A percentile compares a stretch with the other conserved stretches of the same genome.
These are phyloP conservation scores for human (Homo sapiens) DNA, from an alignment of 2,113 vertebrate species.

Conservation along the genomic window DNA sequence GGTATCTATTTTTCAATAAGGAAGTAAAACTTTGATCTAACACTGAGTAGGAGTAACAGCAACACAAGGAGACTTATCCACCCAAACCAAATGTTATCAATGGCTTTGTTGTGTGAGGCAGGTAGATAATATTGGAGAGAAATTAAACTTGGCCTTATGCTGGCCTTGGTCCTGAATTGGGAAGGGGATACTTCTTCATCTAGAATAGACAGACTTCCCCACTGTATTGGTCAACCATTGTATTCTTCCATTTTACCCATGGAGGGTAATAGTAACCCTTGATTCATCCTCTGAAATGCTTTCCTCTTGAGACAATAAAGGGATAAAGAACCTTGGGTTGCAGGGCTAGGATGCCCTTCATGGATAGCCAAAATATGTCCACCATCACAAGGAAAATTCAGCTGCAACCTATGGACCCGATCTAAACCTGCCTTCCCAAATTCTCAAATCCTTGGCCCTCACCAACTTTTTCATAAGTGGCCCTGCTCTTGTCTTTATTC, in stretches of 20 bases:
- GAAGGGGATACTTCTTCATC: not conserved
- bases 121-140: not conserved
- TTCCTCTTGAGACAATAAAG: not conserved
- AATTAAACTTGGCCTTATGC: not conserved
- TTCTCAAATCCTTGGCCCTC: not conserved
- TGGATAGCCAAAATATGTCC: not conserved
- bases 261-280: not conserved
- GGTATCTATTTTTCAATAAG: not conserved
- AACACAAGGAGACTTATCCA: not conserved
- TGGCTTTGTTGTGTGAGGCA: not conserved
- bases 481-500: not conserved
- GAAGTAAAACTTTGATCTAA: not conserved
- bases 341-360: not conserved
- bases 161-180: not conserved
- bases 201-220: not conserved
- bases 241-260: not conserved
- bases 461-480: not conserved
- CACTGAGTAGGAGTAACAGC: not conserved
- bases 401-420: not conserved
- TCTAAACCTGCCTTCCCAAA: not conserved
- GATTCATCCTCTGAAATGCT: not conserved
- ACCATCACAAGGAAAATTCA: not conserved
- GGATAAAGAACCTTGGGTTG: not conserved
- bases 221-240: not conserved
- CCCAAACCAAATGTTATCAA: not conserved